Conservation (phyloP, 1,140 invertebrate species). For the Lepidurus packardi region DNA sequence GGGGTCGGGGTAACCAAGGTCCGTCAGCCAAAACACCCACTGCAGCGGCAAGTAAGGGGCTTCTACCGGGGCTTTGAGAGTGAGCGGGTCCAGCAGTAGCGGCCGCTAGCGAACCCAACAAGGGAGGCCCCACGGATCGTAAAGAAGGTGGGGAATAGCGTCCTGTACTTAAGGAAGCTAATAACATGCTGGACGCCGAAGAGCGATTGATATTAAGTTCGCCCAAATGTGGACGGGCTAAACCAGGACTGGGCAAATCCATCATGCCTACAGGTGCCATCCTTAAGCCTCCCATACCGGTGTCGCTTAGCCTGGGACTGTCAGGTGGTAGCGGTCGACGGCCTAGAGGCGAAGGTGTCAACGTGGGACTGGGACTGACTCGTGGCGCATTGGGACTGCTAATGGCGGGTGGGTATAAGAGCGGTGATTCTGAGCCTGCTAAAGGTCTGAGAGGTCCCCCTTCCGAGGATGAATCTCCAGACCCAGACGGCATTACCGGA, state of each 20-base stretch:
- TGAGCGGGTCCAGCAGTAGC: background rate
- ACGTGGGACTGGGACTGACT: background rate
- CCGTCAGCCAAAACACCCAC: background rate
- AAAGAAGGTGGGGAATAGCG: background rate
- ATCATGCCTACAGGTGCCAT: background rate
- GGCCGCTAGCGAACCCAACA: background rate
- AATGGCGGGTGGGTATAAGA: background rate
- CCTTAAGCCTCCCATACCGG: background rate
- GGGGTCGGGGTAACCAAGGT: background rate
- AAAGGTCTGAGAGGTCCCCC: background rate
- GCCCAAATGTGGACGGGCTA: background rate
- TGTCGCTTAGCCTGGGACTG: background rate
- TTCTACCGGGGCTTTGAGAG: background rate
- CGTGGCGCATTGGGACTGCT: background rate
- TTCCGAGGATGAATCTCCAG: background rate
- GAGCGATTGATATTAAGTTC: slow-evolving; percentile 9
- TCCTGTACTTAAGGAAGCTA: slow-evolving; percentile 6
- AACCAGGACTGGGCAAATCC: background rate
- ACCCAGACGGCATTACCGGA: background rate
- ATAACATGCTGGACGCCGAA: background rate
- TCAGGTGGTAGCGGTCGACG: background rate
- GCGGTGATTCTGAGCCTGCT: background rate
- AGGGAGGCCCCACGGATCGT: background rate
- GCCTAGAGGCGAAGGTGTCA: background rate
- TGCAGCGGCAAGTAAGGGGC: background rate